Base-by-base conservation (phyloP, 2,797 vertebrate genomes). In the Acipenser ruthenus region DNA sequence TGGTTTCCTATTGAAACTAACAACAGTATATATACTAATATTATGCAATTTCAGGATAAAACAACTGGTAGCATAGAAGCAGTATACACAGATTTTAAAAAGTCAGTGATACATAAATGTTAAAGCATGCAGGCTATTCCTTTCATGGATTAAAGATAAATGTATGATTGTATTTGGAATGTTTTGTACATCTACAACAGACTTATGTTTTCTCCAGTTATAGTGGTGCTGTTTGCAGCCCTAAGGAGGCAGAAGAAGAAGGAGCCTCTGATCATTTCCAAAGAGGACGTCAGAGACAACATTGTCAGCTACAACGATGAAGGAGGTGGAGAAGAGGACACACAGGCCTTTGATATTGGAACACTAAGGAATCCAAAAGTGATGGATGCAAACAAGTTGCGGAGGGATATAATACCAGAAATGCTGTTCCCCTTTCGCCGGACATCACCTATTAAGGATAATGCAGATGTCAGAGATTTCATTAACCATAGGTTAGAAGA, bases 261-360 rank as follows among this genome's bases (percentile, higher is more conserved):
- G 77, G 97, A 99, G 84, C 97, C 96, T 75, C 92, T 99, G 87
- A 98, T 99, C 80, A 88, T 97, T 75, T 98, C 95, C 61, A 98
- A 98, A 76, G 96, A 99, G 69, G 97, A 99, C 56, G 96, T 99
- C 80, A 88, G 97, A 81, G 96, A 99, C 90, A 99, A 98, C 82
- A 95, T 99, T 4, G 96, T 99, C 82, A 99, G 96, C 82, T 99
- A 99, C 73, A 98, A 99, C 2, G 97, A 99, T 7, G 97, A 99
- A 76, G 97, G 96, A 0, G 97, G 96, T 0, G 96, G 96, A 68
- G 96, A 99, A 82, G 97, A 99, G 80, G 97, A 99, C 85, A 99
- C 97, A 0, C 95, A 99, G 80, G 97, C 97, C 79, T 99, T 99
- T 77, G 97, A 99, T 79, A 99, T 99, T 0, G 96, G 95, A 74